Base-by-base conservation (phyloP, 2,888 invertebrate species). In the Andrena haemorrhoa region DNA sequence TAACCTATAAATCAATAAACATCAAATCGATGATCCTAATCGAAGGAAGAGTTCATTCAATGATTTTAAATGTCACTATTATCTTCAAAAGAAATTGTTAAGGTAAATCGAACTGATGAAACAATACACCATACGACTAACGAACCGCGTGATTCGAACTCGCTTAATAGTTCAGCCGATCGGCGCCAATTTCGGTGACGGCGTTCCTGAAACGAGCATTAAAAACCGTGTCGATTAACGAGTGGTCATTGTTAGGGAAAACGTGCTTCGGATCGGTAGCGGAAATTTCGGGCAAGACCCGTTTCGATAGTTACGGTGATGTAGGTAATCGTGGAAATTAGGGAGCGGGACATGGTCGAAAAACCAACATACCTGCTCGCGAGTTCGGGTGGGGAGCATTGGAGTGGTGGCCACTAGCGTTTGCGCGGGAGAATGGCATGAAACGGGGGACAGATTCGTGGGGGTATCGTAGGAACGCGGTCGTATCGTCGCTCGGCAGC, bases 401-500 rank as follows among this genome's bases (percentile, higher is more conserved):
- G 26, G 29, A 60, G 78, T 69, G 70, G 74, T 79, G 69, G 72
- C 85, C 83, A 85, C 82, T 85, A 56, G 78, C 72, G 79, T 71
- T 82, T 80, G 88, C 84, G 87, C 81, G 85, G 74, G 76, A 83
- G 71, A 74, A 80, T 68, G 76, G 69, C 68, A 77, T 61, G 75
- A 76, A 73, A 80, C 63, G 84, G 77, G 84, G 78, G 78, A 70
- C 85, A 70, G 56, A 71, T 63, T 75, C 74, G 82, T 78, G 78
- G 78, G 78, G 85, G 87, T 82, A 81, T 89, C 81, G 84, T 66
- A 76, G 82, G 77, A 87, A 77, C 80, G 84, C 86, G 84, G 83
- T 83, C 78, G 87, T 87, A 87, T 85, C 81, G 89, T 89, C 88
- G 89, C 86, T 80, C 79, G 87, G 82, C 87, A 91, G 92, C 92